phyloP scores from a whole-genome alignment of 2,797 vertebrate species.

The Pelochelys cantorii region DNA sequence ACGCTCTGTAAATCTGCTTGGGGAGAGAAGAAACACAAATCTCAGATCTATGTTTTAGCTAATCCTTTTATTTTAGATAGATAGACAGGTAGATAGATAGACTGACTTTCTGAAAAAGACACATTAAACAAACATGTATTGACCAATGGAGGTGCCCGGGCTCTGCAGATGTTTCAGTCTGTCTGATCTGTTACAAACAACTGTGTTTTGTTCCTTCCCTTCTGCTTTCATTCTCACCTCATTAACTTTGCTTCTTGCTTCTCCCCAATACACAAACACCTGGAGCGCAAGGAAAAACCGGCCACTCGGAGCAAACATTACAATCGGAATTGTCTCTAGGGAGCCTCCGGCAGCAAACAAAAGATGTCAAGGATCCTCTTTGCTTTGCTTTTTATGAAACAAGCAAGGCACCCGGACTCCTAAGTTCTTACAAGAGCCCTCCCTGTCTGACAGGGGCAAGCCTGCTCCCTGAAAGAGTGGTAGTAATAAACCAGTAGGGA shows the following conservation, averaged over 20 bases:
- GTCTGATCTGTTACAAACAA: constrained; percentile 46
- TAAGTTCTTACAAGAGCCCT: neutral
- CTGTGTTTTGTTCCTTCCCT: constrained; percentile 35
- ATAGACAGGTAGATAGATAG: neutral
- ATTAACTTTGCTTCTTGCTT: constrained; percentile 78
- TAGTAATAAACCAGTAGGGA: neutral
- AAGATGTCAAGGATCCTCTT: neutral
- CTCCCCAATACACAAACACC: constrained; percentile 74
- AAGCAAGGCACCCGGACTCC: neutral
- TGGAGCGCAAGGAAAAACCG: constrained; percentile 46
- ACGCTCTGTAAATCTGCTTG: constrained; percentile 8
- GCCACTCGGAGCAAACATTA: constrained; percentile 22
- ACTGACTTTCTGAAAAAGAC: neutral
- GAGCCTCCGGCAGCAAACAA: constrained; percentile 26
- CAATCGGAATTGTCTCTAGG: constrained; percentile 10
- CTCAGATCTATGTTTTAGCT: neutral
- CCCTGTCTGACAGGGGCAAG: neutral
- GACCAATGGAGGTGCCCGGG: neutral
- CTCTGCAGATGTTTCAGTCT: constrained; percentile 52
- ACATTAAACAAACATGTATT: neutral
- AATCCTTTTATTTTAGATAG: constrained; percentile 1
- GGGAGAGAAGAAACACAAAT: neutral
- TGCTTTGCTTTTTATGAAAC: neutral
- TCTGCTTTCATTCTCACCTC: constrained; percentile 76
- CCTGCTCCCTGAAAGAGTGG: neutral